Base-by-base conservation (phyloP, 2,113 vertebrate genomes). In the Mesoclemmys tuberculata region DNA sequence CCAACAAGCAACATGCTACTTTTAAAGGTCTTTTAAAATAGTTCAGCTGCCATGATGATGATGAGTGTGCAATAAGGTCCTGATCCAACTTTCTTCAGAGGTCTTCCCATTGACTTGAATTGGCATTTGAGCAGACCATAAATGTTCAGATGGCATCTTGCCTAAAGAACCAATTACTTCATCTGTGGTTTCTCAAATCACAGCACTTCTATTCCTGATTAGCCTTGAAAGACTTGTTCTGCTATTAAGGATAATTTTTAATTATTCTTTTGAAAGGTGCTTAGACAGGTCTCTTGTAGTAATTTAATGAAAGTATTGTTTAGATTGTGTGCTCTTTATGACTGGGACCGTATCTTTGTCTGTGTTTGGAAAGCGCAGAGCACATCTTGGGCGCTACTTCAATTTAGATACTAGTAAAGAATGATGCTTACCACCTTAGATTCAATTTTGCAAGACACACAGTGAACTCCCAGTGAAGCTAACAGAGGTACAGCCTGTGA, bases 1-100 rank as follows among this genome's bases (percentile, higher is more conserved):
- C 46, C 80, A 51, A 0, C 1, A 1, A 5, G 0, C 0, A 2
- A 3, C 27, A 0, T 1, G 51, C 26, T 8, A 10, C 85, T 82
- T 11, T 8, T 0, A 86, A 88, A 85, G 84, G 89, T 58, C 87
- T 79, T 44, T 86, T 89, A 82, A 46, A 38, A 1, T 10, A 10
- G 91, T 55, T 44, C 48, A 2, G 4, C 1, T 11, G 24, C 41
- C 29, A 38, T 0, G 5, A 21, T 6, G 5, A 21, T 6, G 0
- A 2, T 80, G 64, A 26, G 64, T 38, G 18, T 38, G 35, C 1
- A n/a, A 13, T 0, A 5, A 24, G 1, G 55, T 10, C 0, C 46
- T 3, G 49, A 0, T 3, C 1, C 93, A 54, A 49, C 4, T 82
- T 64, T 35, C 81, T 27, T 46, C 26, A 21, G 22, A 6, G 64